Conservation (phyloP, 2,113 vertebrate genomes). For the Delphinus delphis region DNA sequence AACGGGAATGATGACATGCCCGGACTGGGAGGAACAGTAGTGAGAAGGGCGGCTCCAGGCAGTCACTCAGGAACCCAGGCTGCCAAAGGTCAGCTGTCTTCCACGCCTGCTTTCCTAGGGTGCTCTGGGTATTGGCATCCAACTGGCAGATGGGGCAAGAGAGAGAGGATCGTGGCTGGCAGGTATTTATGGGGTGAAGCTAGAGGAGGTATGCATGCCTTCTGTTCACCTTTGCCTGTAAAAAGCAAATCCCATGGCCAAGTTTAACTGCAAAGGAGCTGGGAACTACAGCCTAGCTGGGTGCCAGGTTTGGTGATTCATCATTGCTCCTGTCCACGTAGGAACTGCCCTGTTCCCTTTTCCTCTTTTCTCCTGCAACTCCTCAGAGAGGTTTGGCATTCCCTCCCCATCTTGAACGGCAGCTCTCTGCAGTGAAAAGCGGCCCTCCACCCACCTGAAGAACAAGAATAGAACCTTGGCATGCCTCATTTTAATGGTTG, state of each 20-base stretch:
- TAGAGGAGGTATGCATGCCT: neutral
- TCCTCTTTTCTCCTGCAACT: conserved; percentile 14
- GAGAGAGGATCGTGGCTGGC: neutral
- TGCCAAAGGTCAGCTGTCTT: neutral
- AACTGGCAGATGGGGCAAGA: neutral
- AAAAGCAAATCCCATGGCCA: neutral
- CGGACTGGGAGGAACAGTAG: neutral
- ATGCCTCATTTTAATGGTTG: conserved; percentile 8
- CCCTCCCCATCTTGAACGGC: neutral
- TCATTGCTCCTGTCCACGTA: neutral
- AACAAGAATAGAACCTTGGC: conserved; percentile 57
- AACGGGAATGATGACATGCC: neutral
- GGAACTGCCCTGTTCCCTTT: neutral
- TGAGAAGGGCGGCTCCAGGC: neutral
- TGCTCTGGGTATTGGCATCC: neutral
- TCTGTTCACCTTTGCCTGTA: neutral
- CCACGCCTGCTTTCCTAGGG: neutral
- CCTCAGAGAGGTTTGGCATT: neutral
- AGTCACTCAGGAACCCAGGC: neutral
- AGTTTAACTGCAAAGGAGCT: neutral
- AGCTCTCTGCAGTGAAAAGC: conserved; percentile 21
- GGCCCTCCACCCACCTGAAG: conserved; percentile 53
- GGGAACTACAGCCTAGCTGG: neutral
- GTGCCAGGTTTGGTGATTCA: neutral
- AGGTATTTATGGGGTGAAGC: neutral